A percentile compares a stretch with the other conserved stretches of the same genome.
phyloP scores from a whole-genome alignment of 1,140 invertebrate genomes.

The Scaptomyza hsui region DNA sequence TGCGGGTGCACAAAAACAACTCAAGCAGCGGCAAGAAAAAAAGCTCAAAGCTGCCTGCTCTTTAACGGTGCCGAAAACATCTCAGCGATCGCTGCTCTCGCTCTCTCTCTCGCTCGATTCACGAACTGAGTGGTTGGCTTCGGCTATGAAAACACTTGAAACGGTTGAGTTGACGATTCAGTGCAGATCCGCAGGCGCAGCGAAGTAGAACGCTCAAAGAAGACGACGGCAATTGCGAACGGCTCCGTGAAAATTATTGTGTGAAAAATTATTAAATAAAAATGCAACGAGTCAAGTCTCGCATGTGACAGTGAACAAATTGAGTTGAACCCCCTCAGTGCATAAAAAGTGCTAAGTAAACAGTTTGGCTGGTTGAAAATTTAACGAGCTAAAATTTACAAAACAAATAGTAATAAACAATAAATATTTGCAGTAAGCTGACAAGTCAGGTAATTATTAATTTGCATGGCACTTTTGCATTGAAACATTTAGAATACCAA shows the following conservation, averaged over 20 bases:
- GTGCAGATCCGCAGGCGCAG: slow-evolving; percentile 66
- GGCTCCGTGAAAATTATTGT: slow-evolving; percentile 34
- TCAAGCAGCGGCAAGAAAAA: slow-evolving; percentile 23
- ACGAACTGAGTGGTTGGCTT: slow-evolving; percentile 26
- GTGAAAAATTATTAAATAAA: slow-evolving; percentile 34
- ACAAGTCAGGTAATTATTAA: slow-evolving; percentile 33
- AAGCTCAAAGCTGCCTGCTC: slow-evolving; percentile 25
- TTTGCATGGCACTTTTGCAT: slow-evolving; percentile 2
- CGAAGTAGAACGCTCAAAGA: slow-evolving; percentile 56
- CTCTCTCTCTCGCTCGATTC: not conserved
- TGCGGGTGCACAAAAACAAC: slow-evolving; percentile 22
- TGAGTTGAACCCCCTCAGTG: slow-evolving; percentile 11
- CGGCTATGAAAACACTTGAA: slow-evolving; percentile 49
- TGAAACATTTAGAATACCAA: slow-evolving; percentile 41
- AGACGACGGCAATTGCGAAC: slow-evolving; percentile 10
- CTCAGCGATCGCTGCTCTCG: slow-evolving; percentile 41
- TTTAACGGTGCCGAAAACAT: slow-evolving; percentile 2
- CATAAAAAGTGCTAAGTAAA: slow-evolving; percentile 27
- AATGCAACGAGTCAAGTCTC: slow-evolving; percentile 26
- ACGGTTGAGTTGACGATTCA: slow-evolving; percentile 44
- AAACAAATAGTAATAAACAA: slow-evolving; percentile 18
- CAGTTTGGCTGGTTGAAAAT: slow-evolving; percentile 1
- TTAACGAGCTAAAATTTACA: slow-evolving; percentile 1
- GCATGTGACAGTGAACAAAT: slow-evolving; percentile 54
- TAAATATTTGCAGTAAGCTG: slow-evolving; percentile 19